Evolutionary conservation across 2,888 invertebrate genomes (phyloP).

Genomic region (Epistrophella euchroma): DNA sequence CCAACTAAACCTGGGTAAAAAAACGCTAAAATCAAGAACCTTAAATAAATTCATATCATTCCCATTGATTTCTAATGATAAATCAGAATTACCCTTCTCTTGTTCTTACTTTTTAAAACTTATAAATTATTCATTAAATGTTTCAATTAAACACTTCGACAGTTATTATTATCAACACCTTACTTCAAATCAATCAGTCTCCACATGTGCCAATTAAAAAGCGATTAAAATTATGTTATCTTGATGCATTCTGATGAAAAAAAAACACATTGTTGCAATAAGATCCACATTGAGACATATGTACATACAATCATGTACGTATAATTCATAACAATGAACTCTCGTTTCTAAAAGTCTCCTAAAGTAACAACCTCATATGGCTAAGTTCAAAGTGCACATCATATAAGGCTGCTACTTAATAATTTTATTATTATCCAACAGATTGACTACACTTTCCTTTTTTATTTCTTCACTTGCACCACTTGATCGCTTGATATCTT

Average conservation of each 20-base stretch:
- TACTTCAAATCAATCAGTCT: conserved; percentile 22
- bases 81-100: background rate
- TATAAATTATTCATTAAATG: conserved; percentile 16
- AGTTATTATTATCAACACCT: conserved; percentile 21
- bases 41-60: background rate
- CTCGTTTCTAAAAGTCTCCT: background rate
- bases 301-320: background rate
- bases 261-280: background rate
- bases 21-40: too few relatives aligned
- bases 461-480: conserved; percentile 18
- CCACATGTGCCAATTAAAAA: conserved; percentile 25
- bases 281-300: background rate
- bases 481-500: conserved; percentile 23
- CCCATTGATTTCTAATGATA: background rate
- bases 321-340: conserved; percentile 12
- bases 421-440: conserved; percentile 45
- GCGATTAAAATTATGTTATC: conserved; percentile 32
- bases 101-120: background rate
- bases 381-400: conserved; percentile 49
- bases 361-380: background rate
- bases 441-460: conserved; percentile 27
- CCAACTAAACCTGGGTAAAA: too few relatives aligned
- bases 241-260: conserved; percentile 29
- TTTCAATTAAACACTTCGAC: conserved; percentile 27
- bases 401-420: background rate